These are phyloP conservation scores for Sardinella longiceps DNA, from an alignment of 2,797 vertebrate species.

Conservation along the genomic window DNA sequence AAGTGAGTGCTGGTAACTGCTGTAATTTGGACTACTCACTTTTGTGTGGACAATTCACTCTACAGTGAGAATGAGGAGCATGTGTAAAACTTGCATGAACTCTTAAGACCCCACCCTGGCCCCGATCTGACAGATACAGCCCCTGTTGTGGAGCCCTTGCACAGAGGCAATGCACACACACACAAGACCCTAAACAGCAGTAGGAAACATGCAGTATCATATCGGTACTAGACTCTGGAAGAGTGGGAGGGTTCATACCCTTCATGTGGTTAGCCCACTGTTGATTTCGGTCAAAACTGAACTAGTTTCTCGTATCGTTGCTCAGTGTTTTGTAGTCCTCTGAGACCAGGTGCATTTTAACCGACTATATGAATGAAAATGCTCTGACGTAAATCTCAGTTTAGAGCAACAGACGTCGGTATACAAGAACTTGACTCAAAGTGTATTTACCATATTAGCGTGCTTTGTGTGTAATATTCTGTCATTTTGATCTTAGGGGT, in stretches of 20 bases:
- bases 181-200: not conserved
- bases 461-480: not conserved
- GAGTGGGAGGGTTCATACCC: not conserved
- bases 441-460: not conserved
- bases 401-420: not conserved
- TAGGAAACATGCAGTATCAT: not conserved
- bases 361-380: not conserved
- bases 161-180: not conserved
- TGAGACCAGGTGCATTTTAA: too few species aligned
- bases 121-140: not conserved
- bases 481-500: not conserved
- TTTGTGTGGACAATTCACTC: not conserved
- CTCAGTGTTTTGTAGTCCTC: not conserved
- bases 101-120: not conserved
- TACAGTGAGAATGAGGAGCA: not conserved
- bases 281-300: not conserved
- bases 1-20: too few species aligned
- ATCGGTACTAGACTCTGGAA: not conserved
- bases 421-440: not conserved
- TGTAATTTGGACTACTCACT: not conserved
- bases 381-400: not conserved
- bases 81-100: not conserved
- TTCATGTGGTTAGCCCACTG: constrained; percentile 1
- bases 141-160: not conserved
- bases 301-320: constrained; percentile 2